phyloP scores from a whole-genome alignment of 2,797 vertebrate genomes.

The Lepus oiostolus region DNA sequence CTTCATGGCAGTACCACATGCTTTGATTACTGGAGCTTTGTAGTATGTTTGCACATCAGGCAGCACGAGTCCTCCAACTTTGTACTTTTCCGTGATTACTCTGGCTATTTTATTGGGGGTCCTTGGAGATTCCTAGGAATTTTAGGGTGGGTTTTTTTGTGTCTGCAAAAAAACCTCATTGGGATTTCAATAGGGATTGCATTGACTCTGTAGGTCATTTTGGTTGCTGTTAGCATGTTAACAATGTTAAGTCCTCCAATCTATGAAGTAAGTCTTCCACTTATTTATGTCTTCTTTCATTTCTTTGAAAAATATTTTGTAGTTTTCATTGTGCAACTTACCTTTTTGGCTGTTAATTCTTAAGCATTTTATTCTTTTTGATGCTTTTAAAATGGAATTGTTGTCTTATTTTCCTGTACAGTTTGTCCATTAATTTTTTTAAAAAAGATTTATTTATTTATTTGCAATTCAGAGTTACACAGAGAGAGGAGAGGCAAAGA shows the following conservation, averaged over 20 bases:
- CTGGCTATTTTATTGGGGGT: background rate
- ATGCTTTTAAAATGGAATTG: background rate
- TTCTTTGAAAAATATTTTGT: conserved; percentile 1
- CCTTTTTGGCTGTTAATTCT: background rate
- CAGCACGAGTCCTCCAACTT: background rate
- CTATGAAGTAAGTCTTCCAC: background rate
- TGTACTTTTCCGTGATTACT: background rate
- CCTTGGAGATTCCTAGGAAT: background rate
- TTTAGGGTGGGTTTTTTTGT: background rate
- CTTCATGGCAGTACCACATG: background rate
- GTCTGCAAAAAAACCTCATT: background rate
- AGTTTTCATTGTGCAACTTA: background rate
- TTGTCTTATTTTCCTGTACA: background rate
- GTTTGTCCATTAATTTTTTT: too few relatives aligned
- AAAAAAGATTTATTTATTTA: too few relatives aligned
- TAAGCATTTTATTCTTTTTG: background rate
- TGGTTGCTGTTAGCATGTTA: background rate
- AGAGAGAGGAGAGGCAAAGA: too few relatives aligned
- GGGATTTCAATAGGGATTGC: background rate
- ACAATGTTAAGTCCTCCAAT: background rate
- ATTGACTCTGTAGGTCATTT: background rate
- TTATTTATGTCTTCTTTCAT: background rate
- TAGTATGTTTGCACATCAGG: background rate
- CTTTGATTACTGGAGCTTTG: background rate
- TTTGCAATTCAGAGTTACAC: too few relatives aligned